Conservation (phyloP, 2,888 invertebrate genomes). For the Mactromeris polynyma region DNA sequence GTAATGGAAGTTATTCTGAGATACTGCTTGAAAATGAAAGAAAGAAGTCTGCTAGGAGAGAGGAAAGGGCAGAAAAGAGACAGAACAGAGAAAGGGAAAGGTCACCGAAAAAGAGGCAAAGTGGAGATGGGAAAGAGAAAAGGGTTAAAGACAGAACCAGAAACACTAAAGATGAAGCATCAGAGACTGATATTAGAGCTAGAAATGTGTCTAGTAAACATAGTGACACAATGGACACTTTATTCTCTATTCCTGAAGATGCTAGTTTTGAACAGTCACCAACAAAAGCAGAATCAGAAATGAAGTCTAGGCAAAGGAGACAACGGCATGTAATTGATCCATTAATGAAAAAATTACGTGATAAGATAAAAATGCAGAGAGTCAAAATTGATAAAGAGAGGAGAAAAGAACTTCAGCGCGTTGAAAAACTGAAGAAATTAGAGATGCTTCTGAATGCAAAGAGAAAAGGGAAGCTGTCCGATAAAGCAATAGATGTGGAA, state of each 20-base stretch:
- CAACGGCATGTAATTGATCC: slow-evolving; percentile 81
- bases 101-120: slow-evolving; percentile 16
- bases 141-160: slow-evolving; percentile 2
- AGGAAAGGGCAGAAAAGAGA: slow-evolving; percentile 58
- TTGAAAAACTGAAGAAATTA: slow-evolving; percentile 81
- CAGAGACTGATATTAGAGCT: slow-evolving; percentile 55
- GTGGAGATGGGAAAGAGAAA: slow-evolving; percentile 1
- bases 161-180: slow-evolving; percentile 51
- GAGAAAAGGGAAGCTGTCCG: slow-evolving; percentile 75
- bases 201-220: slow-evolving; percentile 36
- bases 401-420: slow-evolving; percentile 78
- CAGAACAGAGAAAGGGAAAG: slow-evolving; percentile 53
- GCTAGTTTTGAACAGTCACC: slow-evolving; percentile 75
- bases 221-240: slow-evolving; percentile 75
- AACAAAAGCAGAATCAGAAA: slow-evolving; percentile 60
- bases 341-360: slow-evolving; percentile 82
- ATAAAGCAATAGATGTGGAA: slow-evolving; percentile 76
- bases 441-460: slow-evolving; percentile 81
- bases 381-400: slow-evolving; percentile 82
- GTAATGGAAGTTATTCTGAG: slow-evolving; percentile 79
- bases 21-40: slow-evolving; percentile 73
- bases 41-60: slow-evolving; percentile 55
- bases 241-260: slow-evolving; percentile 85
- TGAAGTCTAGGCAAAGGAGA: slow-evolving; percentile 60
- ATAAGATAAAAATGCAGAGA: slow-evolving; percentile 82